Base-by-base conservation (phyloP, 2,113 vertebrate genomes). In the Anser cygnoides region DNA sequence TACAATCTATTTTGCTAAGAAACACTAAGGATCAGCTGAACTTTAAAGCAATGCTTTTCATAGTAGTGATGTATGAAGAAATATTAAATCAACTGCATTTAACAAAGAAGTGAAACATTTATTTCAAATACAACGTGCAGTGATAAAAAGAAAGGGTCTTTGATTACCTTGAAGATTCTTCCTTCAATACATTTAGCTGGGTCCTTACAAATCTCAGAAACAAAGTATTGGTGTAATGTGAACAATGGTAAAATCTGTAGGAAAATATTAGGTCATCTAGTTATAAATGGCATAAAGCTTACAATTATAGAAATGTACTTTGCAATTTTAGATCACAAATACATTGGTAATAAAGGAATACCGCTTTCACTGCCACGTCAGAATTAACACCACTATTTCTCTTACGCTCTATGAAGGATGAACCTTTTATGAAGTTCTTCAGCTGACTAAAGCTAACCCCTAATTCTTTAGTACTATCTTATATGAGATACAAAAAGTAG, bases 81-180 rank as follows among this genome's bases (percentile, higher is more conserved):
- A 52, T 68, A 85, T 49, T 72, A 71, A 75, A 72, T 67, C 2
- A 15, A 92, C 68, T 78, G 76, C 12, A 31, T 79, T 79, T 44
- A 93, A 75, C 11, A 85, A 66, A 58, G 22, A 70, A 89, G 29
- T 68, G 3, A 75, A 85, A 88, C 17, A 8, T 26, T 88, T 39
- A 61, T 17, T 93, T 49, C 35, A 87, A 89, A 90, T 62, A 31
- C 18, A 76, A 63, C 9, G 3, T 87, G 20, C 63, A 90, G 46
- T 55, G 58, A 87, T 23, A 67, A 41, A 44, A 46, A 73, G 18
- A 82, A 95, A 83, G 17, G 22, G 63, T 91, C 7, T 33, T 63
- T 92, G 15, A 87, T 95, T 98, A 99, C 99, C 99, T 99, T 99
- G 13, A 99, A 95, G 78, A 99, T 98, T 96, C 98, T 98, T 96